A percentile compares a stretch with the other conserved stretches of the same genome.
phyloP scores from a whole-genome alignment of 2,113 vertebrate genomes.

The Oncorhynchus tshawytscha region DNA sequence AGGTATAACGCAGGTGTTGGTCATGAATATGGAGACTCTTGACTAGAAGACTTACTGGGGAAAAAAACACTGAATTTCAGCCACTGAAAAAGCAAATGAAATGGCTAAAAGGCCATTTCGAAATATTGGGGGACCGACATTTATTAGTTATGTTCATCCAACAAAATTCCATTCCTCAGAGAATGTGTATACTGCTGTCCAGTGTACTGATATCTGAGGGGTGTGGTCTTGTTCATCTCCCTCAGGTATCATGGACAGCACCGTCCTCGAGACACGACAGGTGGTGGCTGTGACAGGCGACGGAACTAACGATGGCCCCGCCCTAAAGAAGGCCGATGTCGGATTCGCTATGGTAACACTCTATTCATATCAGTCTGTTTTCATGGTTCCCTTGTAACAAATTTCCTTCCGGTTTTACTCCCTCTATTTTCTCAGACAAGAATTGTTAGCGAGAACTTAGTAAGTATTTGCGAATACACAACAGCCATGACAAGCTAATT shows the following conservation, averaged over 20 bases:
- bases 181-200: not conserved
- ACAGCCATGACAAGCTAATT: not conserved
- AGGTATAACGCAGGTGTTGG: slow-evolving; percentile 1
- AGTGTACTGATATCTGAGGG: not conserved
- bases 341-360: slow-evolving; percentile 95
- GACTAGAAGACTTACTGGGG: not conserved
- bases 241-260: slow-evolving; percentile 97
- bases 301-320: slow-evolving; percentile 94
- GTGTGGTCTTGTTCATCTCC: slow-evolving; percentile 21
- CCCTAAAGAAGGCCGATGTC: slow-evolving; percentile 96
- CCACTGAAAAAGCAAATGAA: not conserved
- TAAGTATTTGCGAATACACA: not conserved
- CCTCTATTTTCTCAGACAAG: not conserved
- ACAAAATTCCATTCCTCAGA: not conserved
- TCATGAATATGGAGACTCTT: slow-evolving; percentile 11
- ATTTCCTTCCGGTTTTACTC: not conserved
- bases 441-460: not conserved
- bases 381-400: not conserved
- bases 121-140: not conserved
- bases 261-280: slow-evolving; percentile 85
- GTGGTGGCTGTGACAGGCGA: slow-evolving; percentile 98
- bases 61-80: not conserved
- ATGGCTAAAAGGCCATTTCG: not conserved
- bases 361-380: not conserved
- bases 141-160: not conserved